These are phyloP conservation scores for Clarias laeviceps DNA, from an alignment of 2,797 vertebrate genomes.

Conservation along the genomic window DNA sequence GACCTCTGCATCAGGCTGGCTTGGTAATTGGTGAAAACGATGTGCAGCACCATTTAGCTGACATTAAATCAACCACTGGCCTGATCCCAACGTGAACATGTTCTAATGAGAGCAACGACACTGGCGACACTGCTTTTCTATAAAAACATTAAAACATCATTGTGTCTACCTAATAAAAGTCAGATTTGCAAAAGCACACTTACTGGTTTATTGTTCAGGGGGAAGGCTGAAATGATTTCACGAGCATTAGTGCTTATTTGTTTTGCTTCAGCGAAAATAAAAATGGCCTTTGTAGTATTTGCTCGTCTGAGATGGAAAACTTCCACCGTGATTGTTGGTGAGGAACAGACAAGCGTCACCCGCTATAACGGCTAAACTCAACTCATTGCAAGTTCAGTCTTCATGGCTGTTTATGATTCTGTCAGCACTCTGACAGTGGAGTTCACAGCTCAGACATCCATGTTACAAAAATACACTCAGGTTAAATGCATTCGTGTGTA, in stretches of 20 bases:
- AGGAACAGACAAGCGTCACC: not conserved
- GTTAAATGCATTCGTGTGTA: not conserved
- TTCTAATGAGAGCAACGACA: not conserved
- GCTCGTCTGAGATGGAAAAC: not conserved
- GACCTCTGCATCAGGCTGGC: slow-evolving; percentile 48
- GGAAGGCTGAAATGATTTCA: slow-evolving; percentile 12
- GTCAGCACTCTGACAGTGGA: not conserved
- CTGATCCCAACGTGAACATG: slow-evolving; percentile 7
- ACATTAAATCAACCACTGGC: slow-evolving; percentile 26
- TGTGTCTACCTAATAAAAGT: slow-evolving; percentile 6
- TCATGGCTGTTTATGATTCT: not conserved
- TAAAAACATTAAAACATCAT: slow-evolving; percentile 4
- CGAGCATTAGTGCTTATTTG: slow-evolving; percentile 23
- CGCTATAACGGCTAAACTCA: not conserved
- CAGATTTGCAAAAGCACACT: slow-evolving; percentile 27
- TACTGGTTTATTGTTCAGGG: not conserved
- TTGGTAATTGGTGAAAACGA: slow-evolving; percentile 32
- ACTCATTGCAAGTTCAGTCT: not conserved
- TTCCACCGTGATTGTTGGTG: slow-evolving; percentile 39
- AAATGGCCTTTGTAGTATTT: slow-evolving; percentile 6
- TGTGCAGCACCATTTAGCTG: slow-evolving; percentile 6
- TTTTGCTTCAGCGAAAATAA: slow-evolving; percentile 7
- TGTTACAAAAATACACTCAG: not conserved
- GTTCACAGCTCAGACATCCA: not conserved
- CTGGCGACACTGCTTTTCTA: not conserved